Evolutionary conservation across 2,888 invertebrate genomes (phyloP).

Genomic region (Dysmachus trigonus): DNA sequence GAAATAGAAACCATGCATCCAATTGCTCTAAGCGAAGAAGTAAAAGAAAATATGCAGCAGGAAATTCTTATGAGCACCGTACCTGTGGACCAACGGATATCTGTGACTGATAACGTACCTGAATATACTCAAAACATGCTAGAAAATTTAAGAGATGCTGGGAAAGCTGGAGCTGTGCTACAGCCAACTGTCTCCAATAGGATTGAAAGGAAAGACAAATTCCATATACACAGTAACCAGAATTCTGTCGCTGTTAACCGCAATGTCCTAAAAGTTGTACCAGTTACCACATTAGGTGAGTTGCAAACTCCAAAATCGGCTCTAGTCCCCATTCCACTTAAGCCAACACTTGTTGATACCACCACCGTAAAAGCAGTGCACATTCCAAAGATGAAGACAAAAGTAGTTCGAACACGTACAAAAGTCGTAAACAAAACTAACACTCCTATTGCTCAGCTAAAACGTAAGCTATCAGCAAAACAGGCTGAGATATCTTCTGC

Average conservation of each 20-base stretch:
- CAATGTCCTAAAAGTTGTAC: background rate
- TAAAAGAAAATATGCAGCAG: conserved; percentile 13
- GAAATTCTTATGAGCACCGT: background rate
- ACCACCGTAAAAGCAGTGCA: background rate
- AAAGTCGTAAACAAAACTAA: conserved; percentile 8
- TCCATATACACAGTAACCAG: background rate
- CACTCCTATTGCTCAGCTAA: background rate
- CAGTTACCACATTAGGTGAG: background rate
- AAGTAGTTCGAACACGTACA: conserved; percentile 24
- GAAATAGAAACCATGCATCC: background rate
- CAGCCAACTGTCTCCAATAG: background rate
- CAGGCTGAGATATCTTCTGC: background rate
- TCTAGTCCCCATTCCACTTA: background rate
- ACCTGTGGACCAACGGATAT: background rate
- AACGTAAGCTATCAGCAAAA: background rate
- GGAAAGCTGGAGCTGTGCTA: background rate
- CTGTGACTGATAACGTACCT: conserved; percentile 27
- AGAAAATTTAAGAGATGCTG: background rate
- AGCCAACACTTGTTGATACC: background rate
- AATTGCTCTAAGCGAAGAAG: background rate
- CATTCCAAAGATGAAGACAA: conserved; percentile 40
- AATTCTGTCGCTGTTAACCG: background rate
- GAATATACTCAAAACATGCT: conserved; percentile 32
- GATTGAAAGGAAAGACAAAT: background rate
- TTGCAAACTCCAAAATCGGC: background rate